Evolutionary conservation across 2,797 vertebrate genomes (phyloP).

Genomic region (Anableps anableps): DNA sequence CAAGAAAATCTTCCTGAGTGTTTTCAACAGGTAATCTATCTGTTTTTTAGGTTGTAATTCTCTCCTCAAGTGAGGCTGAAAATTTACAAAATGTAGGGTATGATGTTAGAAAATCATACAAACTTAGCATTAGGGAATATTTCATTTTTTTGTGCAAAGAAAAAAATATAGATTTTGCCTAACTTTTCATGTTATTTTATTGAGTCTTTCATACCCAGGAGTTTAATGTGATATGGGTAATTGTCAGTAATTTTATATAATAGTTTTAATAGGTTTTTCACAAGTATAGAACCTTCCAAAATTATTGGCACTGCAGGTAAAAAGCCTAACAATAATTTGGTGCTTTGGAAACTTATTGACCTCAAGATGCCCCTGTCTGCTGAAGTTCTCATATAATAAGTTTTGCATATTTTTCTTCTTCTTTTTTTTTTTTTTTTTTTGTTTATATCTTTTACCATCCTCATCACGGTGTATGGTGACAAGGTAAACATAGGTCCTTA

Average conservation of each 20-base stretch:
- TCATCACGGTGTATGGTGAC: background rate
- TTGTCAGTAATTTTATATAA: background rate
- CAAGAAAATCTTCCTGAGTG: constrained; percentile 60
- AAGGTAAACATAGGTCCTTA: background rate
- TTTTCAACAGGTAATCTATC: constrained; percentile 74
- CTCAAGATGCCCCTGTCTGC: background rate
- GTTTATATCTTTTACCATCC: background rate
- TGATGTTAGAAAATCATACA: constrained; percentile 34
- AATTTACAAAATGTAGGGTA: constrained; percentile 62
- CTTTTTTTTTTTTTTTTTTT: too few species aligned
- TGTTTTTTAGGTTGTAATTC: constrained; percentile 67
- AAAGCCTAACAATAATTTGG: background rate
- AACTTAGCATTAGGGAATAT: background rate
- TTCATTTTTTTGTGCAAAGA: background rate
- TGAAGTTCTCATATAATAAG: background rate
- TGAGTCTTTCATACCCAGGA: background rate
- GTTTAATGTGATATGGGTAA: background rate
- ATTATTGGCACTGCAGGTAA: background rate
- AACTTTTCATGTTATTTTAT: background rate
- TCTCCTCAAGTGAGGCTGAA: constrained; percentile 49
- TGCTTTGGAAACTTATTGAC: background rate
- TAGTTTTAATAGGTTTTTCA: background rate
- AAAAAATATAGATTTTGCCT: background rate
- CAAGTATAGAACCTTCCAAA: background rate
- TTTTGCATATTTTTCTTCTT: background rate